Evolutionary conservation across 2,888 invertebrate genomes (phyloP), one percentile per base, ranked within the genome.

Genomic region (Cryptophagus acutangulus): DNA sequence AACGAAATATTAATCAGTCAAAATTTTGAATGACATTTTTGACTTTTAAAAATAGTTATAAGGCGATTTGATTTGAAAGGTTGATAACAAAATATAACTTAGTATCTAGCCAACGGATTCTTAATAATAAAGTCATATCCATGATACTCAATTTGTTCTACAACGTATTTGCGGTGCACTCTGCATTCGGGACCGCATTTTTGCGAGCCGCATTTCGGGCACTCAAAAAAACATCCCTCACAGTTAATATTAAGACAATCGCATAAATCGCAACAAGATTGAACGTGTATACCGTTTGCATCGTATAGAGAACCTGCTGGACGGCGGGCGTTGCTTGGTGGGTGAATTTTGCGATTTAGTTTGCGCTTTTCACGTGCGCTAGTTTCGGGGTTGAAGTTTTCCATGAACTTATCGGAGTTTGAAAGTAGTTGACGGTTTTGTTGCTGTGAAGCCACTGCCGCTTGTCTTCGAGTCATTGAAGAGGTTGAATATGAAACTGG

Each of bases 141-240:
- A 70, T 90, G 87, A 58, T 84, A 79, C 61, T 85, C 83, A 51
- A 87, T 81, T 50, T 75, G 76, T 46, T 88, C 88, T 65, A 86
- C 85, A 59, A 79, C 77, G 77, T 83, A 87, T 69, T 84, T 85
- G 49, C 89, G 74, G 60, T 83, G 82, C 1, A 74, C 72, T 53
- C 88, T 83, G 74, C 91, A 91, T 36, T 87, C 86, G 50, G 81
- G 78, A 2, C 86, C 89, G 67, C 90, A 91, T 64, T 87, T 87
- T 15, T 69, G 69, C 0, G 87, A 87, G 13, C 66, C 70, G 59
- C 91, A 91, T 61, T 78, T 82, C 2, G 74, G 63, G 57, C 89
- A 90, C 1, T 83, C 81, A 59, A 83, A 87, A 70, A 90, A 90
- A 63, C 94, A 94, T 0, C 94, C 94, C 1, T 78, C 73, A 56